Evolutionary conservation across 2,113 vertebrate genomes (phyloP).

Genomic region (Vulpes ferrilata): DNA sequence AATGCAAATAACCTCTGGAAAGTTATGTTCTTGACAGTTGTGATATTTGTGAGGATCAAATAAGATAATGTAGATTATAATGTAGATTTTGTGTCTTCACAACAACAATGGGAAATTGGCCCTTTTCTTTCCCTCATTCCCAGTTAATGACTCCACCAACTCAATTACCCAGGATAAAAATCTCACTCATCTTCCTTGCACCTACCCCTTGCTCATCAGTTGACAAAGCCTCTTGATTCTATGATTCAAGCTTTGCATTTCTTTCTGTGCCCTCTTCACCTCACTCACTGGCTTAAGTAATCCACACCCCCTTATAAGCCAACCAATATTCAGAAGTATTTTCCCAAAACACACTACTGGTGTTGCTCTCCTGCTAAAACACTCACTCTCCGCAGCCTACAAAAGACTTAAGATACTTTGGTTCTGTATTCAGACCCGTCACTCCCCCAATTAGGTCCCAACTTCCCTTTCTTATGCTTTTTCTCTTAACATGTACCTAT

Average conservation of each 20-base stretch:
- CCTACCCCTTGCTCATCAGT: neutral
- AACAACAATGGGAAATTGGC: neutral
- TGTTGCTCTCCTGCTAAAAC: neutral
- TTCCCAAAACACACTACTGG: neutral
- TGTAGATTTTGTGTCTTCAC: neutral
- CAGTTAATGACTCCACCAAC: neutral
- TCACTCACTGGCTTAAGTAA: neutral
- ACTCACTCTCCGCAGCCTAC: neutral
- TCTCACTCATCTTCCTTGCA: neutral
- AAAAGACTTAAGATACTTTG: neutral
- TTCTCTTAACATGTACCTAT: neutral
- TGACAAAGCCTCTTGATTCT: neutral
- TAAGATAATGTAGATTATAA: neutral
- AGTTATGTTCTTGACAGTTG: neutral
- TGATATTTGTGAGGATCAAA: neutral
- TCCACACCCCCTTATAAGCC: neutral
- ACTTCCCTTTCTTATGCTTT: neutral
- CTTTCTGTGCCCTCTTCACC: neutral
- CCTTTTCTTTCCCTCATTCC: neutral
- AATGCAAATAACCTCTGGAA: neutral
- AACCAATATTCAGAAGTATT: neutral
- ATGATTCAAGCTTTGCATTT: neutral
- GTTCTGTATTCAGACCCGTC: neutral
- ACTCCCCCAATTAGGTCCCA: neutral
- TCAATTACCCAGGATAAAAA: slow-evolving; percentile 45